Conservation (phyloP, 1,140 invertebrate species). For the Hyles euphorbiae region DNA sequence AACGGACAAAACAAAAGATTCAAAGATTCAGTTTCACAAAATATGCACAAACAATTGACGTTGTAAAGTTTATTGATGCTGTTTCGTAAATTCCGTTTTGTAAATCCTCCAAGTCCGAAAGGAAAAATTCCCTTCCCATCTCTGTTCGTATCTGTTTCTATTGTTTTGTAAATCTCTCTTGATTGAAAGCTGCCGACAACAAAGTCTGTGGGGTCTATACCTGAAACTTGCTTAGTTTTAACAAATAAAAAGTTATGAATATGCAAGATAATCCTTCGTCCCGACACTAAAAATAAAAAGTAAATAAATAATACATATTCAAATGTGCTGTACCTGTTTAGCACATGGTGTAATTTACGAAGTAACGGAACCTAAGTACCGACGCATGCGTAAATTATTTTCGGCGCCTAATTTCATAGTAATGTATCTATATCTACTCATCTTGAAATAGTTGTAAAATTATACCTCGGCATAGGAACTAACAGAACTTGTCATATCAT, state of each 20-base stretch:
- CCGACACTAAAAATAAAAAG: no score
- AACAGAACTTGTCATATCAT: no score
- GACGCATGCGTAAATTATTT: background rate
- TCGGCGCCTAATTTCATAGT: no score
- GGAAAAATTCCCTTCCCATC: constrained; percentile 24
- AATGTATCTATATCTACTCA: no score
- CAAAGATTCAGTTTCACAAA: constrained; percentile 26
- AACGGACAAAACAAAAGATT: constrained; percentile 32
- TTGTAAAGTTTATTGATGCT: constrained; percentile 51
- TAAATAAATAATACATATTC: no score
- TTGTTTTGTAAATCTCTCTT: constrained; percentile 34
- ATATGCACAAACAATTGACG: constrained; percentile 33
- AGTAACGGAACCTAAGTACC: background rate
- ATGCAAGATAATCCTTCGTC: constrained; percentile 17
- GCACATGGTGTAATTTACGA: no score
- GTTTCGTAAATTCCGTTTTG: constrained; percentile 34
- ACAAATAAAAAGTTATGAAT: constrained; percentile 16
- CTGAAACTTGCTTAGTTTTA: constrained; percentile 18
- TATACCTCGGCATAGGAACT: no score
- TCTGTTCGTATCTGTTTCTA: constrained; percentile 20
- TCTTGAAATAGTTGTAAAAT: no score
- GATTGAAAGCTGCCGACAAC: constrained; percentile 41
- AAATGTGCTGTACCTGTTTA: no score
- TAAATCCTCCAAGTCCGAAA: constrained; percentile 20
- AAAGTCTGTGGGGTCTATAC: constrained; percentile 24